A percentile compares a stretch with the other conserved stretches of the same genome.
phyloP scores from a whole-genome alignment of 1,140 invertebrate species.

The Sitophilus oryzae region DNA sequence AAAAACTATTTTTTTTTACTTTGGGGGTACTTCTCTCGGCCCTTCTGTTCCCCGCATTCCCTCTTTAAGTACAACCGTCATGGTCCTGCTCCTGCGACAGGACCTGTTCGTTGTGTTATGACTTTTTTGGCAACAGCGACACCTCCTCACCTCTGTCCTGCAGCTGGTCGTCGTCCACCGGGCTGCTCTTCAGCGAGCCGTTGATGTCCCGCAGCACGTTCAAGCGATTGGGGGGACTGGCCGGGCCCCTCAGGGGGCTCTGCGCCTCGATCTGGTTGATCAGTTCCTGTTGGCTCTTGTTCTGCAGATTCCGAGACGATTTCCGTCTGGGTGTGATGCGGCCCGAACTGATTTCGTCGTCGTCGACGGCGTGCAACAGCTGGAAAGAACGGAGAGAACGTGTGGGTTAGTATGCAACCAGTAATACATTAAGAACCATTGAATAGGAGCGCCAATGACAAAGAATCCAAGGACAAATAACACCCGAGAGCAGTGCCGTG shows the following conservation, averaged over 20 bases:
- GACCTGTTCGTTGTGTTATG: conserved; percentile 37
- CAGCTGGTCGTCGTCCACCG: conserved; percentile 28
- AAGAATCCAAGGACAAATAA: too few relatives aligned
- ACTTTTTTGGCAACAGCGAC: conserved; percentile 37
- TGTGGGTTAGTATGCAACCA: too few relatives aligned
- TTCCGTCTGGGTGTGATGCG: conserved; percentile 30
- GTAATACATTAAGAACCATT: too few relatives aligned
- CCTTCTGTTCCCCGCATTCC: not conserved
- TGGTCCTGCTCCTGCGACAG: conserved; percentile 10
- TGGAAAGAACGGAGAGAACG: conserved; percentile 12
- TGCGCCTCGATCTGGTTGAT: conserved; percentile 17
- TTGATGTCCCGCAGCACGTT: conserved; percentile 30
- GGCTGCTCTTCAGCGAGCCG: conserved; percentile 32
- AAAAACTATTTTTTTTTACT: not conserved
- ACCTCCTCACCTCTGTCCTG: conserved; percentile 34
- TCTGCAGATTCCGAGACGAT: conserved; percentile 30
- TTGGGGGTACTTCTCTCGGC: not conserved
- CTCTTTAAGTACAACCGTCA: conserved; percentile 15
- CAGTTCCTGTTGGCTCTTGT: conserved; percentile 21
- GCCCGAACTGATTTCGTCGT: conserved; percentile 32
- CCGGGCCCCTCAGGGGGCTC: conserved; percentile 33
- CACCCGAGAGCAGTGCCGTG: too few relatives aligned
- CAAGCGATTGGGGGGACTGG: conserved; percentile 32
- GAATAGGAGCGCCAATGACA: too few relatives aligned
- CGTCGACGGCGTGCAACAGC: conserved; percentile 32